phyloP scores from a whole-genome alignment of 2,888 invertebrate genomes.

The Zygothrica quintamaculata region DNA sequence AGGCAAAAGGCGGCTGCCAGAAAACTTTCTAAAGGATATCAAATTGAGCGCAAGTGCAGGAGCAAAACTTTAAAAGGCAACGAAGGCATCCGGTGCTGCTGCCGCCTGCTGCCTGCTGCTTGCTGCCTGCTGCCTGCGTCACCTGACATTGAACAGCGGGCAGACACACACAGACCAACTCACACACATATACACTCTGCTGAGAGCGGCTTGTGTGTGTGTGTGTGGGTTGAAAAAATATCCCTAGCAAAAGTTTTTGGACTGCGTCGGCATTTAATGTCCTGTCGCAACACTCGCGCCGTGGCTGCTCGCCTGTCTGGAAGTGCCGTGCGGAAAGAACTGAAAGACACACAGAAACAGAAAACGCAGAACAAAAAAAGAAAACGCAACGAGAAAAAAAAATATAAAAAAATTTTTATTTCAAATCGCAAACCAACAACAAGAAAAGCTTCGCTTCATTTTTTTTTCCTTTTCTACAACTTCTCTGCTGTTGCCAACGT shows the following conservation, averaged over 20 bases:
- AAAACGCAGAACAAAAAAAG: conserved; percentile 14
- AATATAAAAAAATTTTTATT: conserved; percentile 21
- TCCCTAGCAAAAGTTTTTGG: conserved; percentile 63
- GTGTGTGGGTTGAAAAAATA: conserved; percentile 48
- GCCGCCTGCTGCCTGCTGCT: conserved; percentile 5
- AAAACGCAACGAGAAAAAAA: conserved; percentile 11
- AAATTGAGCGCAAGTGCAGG: conserved; percentile 79
- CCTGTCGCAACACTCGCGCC: conserved; percentile 69
- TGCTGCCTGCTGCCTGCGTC: conserved; percentile 56
- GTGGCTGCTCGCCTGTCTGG: conserved; percentile 75
- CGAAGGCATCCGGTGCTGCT: conserved; percentile 40
- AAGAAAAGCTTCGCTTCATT: conserved; percentile 46
- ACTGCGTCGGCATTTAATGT: conserved; percentile 64
- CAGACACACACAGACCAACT: conserved; percentile 35
- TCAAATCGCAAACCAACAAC: too few relatives aligned
- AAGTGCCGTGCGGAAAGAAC: conserved; percentile 71
- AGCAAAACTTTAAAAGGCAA: conserved; percentile 51
- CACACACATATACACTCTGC: conserved; percentile 9
- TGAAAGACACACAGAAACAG: conserved; percentile 20
- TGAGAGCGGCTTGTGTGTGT: conserved; percentile 22
- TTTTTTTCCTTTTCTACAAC: too few relatives aligned
- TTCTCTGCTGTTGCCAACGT: conserved; percentile 67
- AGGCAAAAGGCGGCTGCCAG: conserved; percentile 55
- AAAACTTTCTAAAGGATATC: conserved; percentile 51
- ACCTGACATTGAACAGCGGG: conserved; percentile 82